A percentile compares a stretch with the other conserved stretches of the same genome.
phyloP scores from a whole-genome alignment of 2,888 invertebrate species.

The Hybos culiciformis region DNA sequence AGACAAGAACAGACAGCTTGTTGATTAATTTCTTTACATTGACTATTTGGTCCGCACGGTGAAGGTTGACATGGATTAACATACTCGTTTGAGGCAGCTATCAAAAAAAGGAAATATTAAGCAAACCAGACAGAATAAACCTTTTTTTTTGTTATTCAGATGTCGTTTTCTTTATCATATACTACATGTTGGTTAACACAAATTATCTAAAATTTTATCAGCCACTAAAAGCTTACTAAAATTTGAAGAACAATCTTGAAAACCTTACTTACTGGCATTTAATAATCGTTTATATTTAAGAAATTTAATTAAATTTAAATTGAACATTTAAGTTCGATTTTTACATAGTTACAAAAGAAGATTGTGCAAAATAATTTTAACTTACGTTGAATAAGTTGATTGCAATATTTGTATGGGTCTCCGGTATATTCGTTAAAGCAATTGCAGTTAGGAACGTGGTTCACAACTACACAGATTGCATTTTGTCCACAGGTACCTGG shows the following conservation, averaged over 20 bases:
- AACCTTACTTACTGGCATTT: no score
- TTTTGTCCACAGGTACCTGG: slow-evolving; percentile 63
- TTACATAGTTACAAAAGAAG: not conserved
- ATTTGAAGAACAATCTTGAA: not conserved
- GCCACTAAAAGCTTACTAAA: no score
- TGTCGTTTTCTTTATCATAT: no score
- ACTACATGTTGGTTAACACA: no score
- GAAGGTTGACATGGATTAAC: slow-evolving; percentile 53
- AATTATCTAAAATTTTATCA: no score
- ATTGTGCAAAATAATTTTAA: slow-evolving; percentile 43
- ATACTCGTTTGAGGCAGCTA: slow-evolving; percentile 36
- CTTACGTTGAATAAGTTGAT: slow-evolving; percentile 45
- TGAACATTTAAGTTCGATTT: not conserved
- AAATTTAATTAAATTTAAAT: not conserved
- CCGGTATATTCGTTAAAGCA: slow-evolving; percentile 76
- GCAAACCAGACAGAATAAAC: no score
- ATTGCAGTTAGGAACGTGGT: slow-evolving; percentile 67
- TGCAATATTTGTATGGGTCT: slow-evolving; percentile 71
- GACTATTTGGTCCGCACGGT: slow-evolving; percentile 52
- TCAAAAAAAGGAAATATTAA: not conserved
- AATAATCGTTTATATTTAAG: not conserved
- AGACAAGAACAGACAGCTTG: slow-evolving; percentile 58
- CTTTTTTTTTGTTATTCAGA: no score
- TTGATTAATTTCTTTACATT: slow-evolving; percentile 45
- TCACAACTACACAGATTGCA: slow-evolving; percentile 72